Evolutionary conservation across 2,113 vertebrate species (phyloP).

Genomic region (Oryzias melastigma): DNA sequence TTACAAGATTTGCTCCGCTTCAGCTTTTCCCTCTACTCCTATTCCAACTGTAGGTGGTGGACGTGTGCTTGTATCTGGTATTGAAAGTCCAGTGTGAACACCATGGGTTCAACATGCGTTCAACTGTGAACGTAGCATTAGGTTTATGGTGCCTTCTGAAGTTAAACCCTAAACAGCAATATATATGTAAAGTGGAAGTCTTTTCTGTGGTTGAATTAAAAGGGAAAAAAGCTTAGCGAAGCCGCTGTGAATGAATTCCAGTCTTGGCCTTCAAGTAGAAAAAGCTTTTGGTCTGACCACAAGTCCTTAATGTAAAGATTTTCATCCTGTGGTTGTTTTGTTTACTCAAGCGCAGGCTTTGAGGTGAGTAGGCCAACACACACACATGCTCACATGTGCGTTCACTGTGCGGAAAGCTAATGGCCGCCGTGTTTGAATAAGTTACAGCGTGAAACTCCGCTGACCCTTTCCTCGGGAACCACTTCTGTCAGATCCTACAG

Average conservation of each 20-base stretch:
- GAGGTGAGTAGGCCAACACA: conserved; percentile 3
- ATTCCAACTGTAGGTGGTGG: no score
- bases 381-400: conserved; percentile 6
- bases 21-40: no score
- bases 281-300: conserved; percentile 46
- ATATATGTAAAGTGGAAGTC: conserved; percentile 45
- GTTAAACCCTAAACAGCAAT: conserved; percentile 33
- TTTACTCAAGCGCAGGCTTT: conserved; percentile 24
- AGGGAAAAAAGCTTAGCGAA: conserved; percentile 44
- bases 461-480: conserved; percentile 58
- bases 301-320: conserved; percentile 54
- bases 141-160: no score
- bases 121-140: no score
- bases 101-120: no score
- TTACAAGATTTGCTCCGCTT: no score
- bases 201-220: conserved; percentile 44
- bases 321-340: conserved; percentile 52
- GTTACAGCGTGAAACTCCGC: conserved; percentile 62
- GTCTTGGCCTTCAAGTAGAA: conserved; percentile 11
- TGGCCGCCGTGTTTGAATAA: conserved; percentile 53
- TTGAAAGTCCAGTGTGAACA: no score
- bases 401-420: conserved; percentile 44
- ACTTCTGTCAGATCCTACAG: conserved; percentile 42
- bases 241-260: conserved; percentile 27
- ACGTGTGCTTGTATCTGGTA: no score